Conservation (phyloP, 2,888 invertebrate species). For the Polyommatus icarus region DNA sequence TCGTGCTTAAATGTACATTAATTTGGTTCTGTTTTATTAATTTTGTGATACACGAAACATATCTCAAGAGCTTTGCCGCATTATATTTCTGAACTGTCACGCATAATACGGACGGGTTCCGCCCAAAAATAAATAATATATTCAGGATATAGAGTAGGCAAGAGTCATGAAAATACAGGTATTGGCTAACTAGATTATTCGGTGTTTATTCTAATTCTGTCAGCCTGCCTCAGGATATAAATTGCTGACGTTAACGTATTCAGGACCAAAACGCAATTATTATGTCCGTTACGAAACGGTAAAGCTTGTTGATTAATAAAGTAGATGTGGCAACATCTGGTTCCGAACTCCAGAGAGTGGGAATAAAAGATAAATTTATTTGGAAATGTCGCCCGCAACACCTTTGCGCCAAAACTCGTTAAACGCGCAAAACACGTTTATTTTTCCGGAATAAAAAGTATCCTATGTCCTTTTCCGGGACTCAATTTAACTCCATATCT, state of each 20-base stretch:
- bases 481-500: too few species aligned
- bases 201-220: slow-evolving; percentile 28
- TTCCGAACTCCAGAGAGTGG: background rate
- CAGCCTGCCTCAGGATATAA: slow-evolving; percentile 17
- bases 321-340: background rate
- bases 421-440: too few species aligned
- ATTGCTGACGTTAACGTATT: slow-evolving; percentile 4
- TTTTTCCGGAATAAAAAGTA: too few species aligned
- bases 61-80: background rate
- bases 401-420: too few species aligned
- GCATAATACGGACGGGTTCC: background rate
- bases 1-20: too few species aligned
- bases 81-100: background rate
- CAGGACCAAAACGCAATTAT: slow-evolving; percentile 10
- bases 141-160: background rate
- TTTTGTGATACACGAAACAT: too few species aligned
- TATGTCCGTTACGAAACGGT: slow-evolving; percentile 2
- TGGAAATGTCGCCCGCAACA: background rate
- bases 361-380: background rate
- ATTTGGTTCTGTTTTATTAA: too few species aligned
- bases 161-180: slow-evolving; percentile 10
- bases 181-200: slow-evolving; percentile 19
- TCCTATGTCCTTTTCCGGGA: too few species aligned
- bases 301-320: background rate
- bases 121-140: background rate